phyloP scores from a whole-genome alignment of 2,888 invertebrate genomes.

The Periphyllus acericola region DNA sequence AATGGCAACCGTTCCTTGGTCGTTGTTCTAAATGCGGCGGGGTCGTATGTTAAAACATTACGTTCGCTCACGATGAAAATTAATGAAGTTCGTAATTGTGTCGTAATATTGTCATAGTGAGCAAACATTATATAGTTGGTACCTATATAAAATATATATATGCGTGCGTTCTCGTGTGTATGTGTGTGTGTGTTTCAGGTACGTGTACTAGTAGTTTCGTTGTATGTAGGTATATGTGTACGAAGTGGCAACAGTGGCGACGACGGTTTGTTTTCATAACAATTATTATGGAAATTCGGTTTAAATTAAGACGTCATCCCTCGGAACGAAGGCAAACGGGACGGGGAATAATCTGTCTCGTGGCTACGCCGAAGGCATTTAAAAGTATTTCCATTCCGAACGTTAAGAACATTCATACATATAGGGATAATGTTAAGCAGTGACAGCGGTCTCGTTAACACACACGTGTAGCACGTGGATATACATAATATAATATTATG shows the following conservation, averaged over 20 bases:
- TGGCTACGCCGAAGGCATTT: neutral
- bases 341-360: neutral
- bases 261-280: slow-evolving; percentile 36
- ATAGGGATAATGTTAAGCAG: neutral
- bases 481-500: neutral
- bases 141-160: too few relatives aligned
- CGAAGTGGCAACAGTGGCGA: neutral
- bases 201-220: too few relatives aligned
- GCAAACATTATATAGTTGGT: too few relatives aligned
- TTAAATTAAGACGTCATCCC: slow-evolving; percentile 43
- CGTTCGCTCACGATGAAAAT: too few relatives aligned
- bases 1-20: too few relatives aligned
- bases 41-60: too few relatives aligned
- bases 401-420: neutral
- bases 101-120: too few relatives aligned
- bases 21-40: too few relatives aligned
- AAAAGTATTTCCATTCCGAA: slow-evolving; percentile 23
- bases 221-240: too few relatives aligned
- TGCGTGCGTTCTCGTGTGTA: too few relatives aligned
- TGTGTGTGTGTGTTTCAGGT: too few relatives aligned
- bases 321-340: neutral
- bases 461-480: neutral
- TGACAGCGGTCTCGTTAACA: neutral
- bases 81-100: too few relatives aligned
- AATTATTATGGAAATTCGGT: slow-evolving; percentile 43